Base-by-base conservation (phyloP, 2,113 vertebrate species). In the Chloebia gouldiae region DNA sequence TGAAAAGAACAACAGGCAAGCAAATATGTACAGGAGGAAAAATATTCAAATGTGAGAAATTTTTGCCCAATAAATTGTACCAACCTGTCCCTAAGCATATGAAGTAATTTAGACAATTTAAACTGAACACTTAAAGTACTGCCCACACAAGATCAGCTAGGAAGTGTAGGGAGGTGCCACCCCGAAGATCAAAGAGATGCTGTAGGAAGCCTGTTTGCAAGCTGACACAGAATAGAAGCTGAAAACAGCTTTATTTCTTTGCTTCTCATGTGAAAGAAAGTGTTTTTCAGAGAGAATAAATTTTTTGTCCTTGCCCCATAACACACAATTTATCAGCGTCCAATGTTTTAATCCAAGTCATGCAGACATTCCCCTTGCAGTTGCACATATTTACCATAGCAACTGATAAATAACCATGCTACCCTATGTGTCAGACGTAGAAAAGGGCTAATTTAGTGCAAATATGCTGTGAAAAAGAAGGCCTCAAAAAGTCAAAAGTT, bases 91-190 rank as follows among this genome's bases (percentile, higher is more conserved):
- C 5, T 66, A 79, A 76, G 44, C 39, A 49, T 25, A 65, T 17
- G 10, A 61, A 13, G 11, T 15, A 53, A 28, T 56, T 82, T 61
- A 3, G 13, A 25, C 28, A 86, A 72, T 42, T 60, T 80, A 40
- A 76, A 2, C 24, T 53, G 49, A 81, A 35, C 13, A 23, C 10
- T 64, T 71, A 27, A 53, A 30, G 15, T 88, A 27, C 20, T 20
- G 6, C 45, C 77, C 17, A 57, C 21, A 59, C 7, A 37, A 42
- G 27, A 39, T 80, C 27, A 28, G 51, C 9, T 11, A 40, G 15
- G 15, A 69, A 33, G 13, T 0, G 2, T 35, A 25, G 5, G 18
- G 25, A 86, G 49, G 4, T 0, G 1, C 21, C 33, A 17, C 40
- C 75, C n/a, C 68, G 47, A 76, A 82, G 73, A 64, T 7, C 35